These are phyloP conservation scores for Mizuhopecten yessoensis DNA, from an alignment of 1,140 invertebrate genomes.

Conservation along the genomic window DNA sequence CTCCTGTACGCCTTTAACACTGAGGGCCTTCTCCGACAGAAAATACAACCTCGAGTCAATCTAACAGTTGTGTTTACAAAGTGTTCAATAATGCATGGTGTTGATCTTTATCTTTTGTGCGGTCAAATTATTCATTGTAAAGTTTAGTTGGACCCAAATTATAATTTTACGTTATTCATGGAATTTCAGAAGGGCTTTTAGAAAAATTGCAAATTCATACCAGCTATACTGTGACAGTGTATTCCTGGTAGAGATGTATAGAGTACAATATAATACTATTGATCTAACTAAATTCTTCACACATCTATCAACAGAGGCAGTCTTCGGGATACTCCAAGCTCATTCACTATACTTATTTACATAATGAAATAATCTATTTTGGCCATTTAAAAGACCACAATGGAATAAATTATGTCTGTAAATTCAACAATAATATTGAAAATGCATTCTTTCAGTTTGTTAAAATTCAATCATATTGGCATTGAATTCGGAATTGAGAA, in stretches of 20 bases:
- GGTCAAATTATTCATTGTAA: background rate
- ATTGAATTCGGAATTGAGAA: background rate
- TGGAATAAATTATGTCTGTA: background rate
- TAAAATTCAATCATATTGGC: background rate
- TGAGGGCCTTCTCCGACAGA: background rate
- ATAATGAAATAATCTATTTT: background rate
- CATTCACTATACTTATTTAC: background rate
- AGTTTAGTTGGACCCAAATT: background rate
- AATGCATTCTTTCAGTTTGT: background rate
- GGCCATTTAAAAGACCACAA: slow-evolving; percentile 4
- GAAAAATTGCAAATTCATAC: background rate
- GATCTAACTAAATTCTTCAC: background rate
- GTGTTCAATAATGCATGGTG: slow-evolving; percentile 6
- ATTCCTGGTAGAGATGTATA: background rate
- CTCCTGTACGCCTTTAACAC: background rate
- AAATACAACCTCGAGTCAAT: background rate
- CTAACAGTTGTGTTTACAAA: slow-evolving; percentile 16
- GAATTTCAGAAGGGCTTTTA: background rate
- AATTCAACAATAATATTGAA: background rate
- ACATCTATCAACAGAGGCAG: background rate
- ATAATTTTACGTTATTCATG: slow-evolving; percentile 22
- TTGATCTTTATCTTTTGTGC: background rate
- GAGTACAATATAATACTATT: background rate
- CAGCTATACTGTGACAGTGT: background rate
- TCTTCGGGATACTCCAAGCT: background rate